Evolutionary conservation across 1,140 invertebrate genomes (phyloP).

Genomic region (Drosophila punjabiensis): DNA sequence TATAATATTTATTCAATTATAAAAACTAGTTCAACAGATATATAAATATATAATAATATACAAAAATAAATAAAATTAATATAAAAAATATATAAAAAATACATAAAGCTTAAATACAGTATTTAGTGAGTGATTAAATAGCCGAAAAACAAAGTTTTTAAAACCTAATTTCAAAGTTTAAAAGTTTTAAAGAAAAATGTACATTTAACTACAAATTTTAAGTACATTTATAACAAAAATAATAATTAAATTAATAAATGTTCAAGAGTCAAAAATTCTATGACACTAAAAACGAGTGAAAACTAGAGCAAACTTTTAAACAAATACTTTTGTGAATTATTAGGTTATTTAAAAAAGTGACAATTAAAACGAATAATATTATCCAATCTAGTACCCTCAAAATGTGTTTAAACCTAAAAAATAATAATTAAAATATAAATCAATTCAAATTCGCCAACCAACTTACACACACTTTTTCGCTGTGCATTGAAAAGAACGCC

Average conservation of each 20-base stretch:
- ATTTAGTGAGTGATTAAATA: background rate
- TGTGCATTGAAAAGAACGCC: conserved; percentile 11
- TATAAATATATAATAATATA: too few relatives aligned
- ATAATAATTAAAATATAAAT: background rate
- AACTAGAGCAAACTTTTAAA: background rate
- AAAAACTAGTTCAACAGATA: background rate
- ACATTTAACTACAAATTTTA: background rate
- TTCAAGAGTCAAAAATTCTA: background rate
- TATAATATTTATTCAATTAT: background rate
- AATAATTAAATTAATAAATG: background rate
- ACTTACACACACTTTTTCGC: conserved; percentile 1
- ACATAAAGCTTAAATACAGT: background rate
- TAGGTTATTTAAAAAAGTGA: too few relatives aligned
- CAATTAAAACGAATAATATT: background rate
- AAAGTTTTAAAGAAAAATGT: background rate
- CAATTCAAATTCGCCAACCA: background rate
- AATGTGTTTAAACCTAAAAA: background rate
- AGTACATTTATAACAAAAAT: background rate
- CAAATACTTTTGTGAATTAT: background rate
- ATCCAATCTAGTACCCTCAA: too few relatives aligned
- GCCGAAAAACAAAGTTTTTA: background rate
- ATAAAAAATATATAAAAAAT: too few relatives aligned
- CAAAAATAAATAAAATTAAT: too few relatives aligned
- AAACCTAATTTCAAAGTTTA: background rate
- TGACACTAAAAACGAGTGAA: too few relatives aligned